These are phyloP conservation scores for Pocillopora grandis DNA, from an alignment of 92 coral and sea anemone species.

Conservation along the genomic window DNA sequence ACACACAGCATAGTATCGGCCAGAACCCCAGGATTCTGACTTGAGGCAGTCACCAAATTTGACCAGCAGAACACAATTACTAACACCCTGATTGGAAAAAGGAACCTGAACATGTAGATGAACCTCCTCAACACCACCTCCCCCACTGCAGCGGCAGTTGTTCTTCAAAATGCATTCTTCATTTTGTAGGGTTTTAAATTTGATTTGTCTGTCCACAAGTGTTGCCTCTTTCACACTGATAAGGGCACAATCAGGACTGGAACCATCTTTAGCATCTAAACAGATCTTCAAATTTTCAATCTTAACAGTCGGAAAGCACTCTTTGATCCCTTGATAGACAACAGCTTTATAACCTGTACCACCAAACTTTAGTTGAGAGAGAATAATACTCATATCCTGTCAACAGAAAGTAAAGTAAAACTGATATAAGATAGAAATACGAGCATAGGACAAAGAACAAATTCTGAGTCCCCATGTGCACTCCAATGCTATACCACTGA, in stretches of 20 bases:
- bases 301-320: background rate
- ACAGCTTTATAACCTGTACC: background rate
- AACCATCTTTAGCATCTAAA: no score
- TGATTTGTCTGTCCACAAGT: background rate
- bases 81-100: background rate
- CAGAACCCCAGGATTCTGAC: background rate
- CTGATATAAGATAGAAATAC: no score
- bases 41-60: background rate
- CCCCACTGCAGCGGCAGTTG: background rate
- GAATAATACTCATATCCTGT: background rate
- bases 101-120: background rate
- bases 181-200: background rate
- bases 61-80: background rate
- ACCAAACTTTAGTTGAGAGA: background rate
- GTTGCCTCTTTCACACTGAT: background rate
- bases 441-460: no score
- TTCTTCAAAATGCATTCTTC: background rate
- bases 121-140: background rate
- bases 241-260: background rate
- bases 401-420: background rate
- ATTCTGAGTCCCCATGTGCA: no score
- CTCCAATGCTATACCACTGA: no score
- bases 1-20: background rate
- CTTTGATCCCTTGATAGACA: background rate
- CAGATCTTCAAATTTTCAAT: no score